Evolutionary conservation across 2,888 invertebrate species (phyloP), one percentile per base, ranked within the genome.

Genomic region (Epirrhoe alternata): DNA sequence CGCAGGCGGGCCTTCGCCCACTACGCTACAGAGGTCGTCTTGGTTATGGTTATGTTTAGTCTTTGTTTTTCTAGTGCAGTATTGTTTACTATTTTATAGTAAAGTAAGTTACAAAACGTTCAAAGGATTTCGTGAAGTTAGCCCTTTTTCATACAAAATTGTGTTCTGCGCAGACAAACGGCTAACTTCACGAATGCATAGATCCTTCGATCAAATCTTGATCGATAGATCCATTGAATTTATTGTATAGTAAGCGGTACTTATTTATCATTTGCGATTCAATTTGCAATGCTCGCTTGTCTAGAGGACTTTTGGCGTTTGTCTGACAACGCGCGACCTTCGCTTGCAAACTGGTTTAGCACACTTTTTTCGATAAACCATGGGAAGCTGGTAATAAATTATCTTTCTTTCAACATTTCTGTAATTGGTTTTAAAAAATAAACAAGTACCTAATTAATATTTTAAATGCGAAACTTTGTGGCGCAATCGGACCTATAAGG

Each of bases 311-410:
- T 47, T 49, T 14, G 31, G 31, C 33, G 57, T n/a, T 51, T 50
- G 50, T 50, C 58, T 59, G 50, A 50, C 58, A 59, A 59, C 58
- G 33, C 5, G 5, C 50, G 58, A 51, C 58, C 58, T 59, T 59
- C 58, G 33, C 12, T 12, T 12, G 16, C 6, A 49, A 47, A 58
- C 50, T 50, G 24, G 17, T 24, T 38, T 3, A n/a, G n/a, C 6
- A 42, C 45, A 47, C 47, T 47, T 47, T 16, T 47, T 47, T 47
- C 47, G n/a, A 47, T 16, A 47, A 16, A 47, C 47, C 47, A 47
- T 47, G 6, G 38, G 38, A 16, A 47, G 47, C 14, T 42, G 38
- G 47, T 14, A 47, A 16, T 47, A 47, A 16, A 7, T 47, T 47
- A 14, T 47, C 47, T 47, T 45, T 16, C 47, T 47, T 47, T 47